Base-by-base conservation (phyloP, 64 coral and sea anemone species). In the Actinia equina region DNA sequence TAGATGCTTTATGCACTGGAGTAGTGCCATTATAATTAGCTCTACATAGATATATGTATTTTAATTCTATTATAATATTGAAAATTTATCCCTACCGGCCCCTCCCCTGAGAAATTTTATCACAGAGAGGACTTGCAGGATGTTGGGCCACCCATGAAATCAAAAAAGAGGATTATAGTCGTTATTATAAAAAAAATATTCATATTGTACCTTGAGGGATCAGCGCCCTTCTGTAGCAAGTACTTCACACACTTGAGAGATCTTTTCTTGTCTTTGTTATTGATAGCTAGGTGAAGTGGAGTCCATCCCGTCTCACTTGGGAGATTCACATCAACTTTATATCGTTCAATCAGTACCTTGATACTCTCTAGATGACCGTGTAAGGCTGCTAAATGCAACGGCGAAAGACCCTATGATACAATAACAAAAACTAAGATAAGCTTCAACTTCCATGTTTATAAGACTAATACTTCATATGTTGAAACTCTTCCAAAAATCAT, bases 251-350 rank as follows among this genome's bases (percentile, higher is more conserved):
- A 99, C 69, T 81, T 94, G 17, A 95, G 4, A 4, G 93, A 82
- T 71, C 51, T 88, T 44, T 78, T 95, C 56, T 99, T 95, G 44
- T 94, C 93, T 18, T 85, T 86, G 17, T 20, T 91, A 70, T 93
- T 95, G 59, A 99, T 99, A 79, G 97, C 93, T 56, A 99, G 71
- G 41, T 95, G 90, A 51, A 99, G 89, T 0, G 93, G 93, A 5
- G 90, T 99, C 97, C 97, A 99, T 16, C 97, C 97, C 23, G 90
- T 93, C 13, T 92, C 91, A 84, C 97, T 99, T 46, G 94, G 80
- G 49, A 93, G 86, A 77, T 99, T 95, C 52, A 99, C 87, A 41
- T 95, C 88, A 67, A 95, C 85, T 83, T 94, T 90, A 45, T 93
- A 95, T 64, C 64, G 80, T 79, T 99, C 97, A 57, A 99, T 77